Percentiles rank a stretch among this genome's conserved stretches.
phyloP scores from a whole-genome alignment of 1,140 invertebrate genomes.

The Chironomus tepperi region DNA sequence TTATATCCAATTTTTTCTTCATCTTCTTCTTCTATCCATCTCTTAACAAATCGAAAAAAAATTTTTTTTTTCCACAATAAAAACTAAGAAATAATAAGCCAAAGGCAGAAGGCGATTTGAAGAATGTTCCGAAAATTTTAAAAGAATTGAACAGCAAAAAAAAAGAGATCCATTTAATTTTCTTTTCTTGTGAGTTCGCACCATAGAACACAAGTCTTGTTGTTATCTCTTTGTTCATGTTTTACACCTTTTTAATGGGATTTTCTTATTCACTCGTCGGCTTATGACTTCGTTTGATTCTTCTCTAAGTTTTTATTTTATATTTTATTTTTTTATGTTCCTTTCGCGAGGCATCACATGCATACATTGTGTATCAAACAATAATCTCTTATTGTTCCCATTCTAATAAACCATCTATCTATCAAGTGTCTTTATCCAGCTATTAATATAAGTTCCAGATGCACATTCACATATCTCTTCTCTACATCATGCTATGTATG shows the following conservation, averaged over 20 bases:
- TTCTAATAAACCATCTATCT: constrained; percentile 1
- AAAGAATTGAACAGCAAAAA: neutral
- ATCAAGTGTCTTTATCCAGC: neutral
- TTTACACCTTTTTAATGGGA: constrained; percentile 24
- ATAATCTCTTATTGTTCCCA: neutral
- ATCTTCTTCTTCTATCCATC: too few relatives aligned
- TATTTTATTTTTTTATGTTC: neutral
- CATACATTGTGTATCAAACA: neutral
- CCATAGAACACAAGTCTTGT: neutral
- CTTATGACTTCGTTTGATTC: neutral
- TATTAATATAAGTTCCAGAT: too few relatives aligned
- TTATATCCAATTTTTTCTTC: neutral
- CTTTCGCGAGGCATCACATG: neutral
- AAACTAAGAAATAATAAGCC: neutral
- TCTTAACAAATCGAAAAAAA: too few relatives aligned
- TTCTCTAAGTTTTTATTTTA: neutral
- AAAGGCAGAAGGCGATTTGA: constrained; percentile 3
- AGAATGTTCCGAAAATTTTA: neutral
- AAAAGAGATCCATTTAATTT: constrained; percentile 9
- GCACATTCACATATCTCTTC: too few relatives aligned
- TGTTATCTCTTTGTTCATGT: constrained; percentile 9
- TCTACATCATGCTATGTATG: too few relatives aligned
- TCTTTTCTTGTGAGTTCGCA: neutral
- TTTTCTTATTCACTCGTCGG: constrained; percentile 9
- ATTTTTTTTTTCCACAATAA: neutral